Base-by-base conservation (phyloP, 2,113 vertebrate genomes). In the Tiliqua scincoides region DNA sequence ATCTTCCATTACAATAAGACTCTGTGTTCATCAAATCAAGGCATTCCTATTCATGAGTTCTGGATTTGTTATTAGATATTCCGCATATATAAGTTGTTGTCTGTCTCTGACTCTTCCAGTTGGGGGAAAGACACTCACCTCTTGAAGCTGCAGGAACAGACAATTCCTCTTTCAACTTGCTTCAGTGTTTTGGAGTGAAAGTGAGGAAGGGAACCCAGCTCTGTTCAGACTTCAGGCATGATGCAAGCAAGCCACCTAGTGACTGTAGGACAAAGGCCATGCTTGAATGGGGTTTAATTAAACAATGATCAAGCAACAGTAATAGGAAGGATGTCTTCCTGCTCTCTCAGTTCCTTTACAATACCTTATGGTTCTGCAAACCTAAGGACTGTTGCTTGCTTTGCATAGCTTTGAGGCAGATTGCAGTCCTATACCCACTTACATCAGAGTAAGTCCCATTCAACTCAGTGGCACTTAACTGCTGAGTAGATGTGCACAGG, bases 171-270 rank as follows among this genome's bases (percentile, higher is more conserved):
- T 32, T n/a, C 25, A 27, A 32, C 30, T 68, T 68, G 27, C 14
- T 27, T n/a, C 1, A 78, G 12, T 14, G 43, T 3, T 54, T 52
- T 12, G 14, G 43, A 12, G 15, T 1, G 4, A 35, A 59, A 37
- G 3, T 17, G 37, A 78, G 37, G 15, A 75, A 54, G 7, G 68
- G 25, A 73, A 4, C 0, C 71, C n/a, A 3, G 73, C 23, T 0
- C 0, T 4, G 52, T n/a, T n/a, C 30, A 18, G 17, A n/a, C 30
- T 0, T 18, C 23, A 23, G 0, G 30, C 37, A 48, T 32, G 23
- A 74, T 0, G 7, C 48, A 79, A 84, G 79, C 40, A 43, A 4
- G 14, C 1, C 61, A 40, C 37, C 88, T 73, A 57, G 82, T 9
- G 61, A 3, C 11, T 17, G 25, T 5, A 25, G 1, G 9, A 15